Base-by-base conservation (phyloP, 2,888 invertebrate species). In the Allophyes oxyacanthae region DNA sequence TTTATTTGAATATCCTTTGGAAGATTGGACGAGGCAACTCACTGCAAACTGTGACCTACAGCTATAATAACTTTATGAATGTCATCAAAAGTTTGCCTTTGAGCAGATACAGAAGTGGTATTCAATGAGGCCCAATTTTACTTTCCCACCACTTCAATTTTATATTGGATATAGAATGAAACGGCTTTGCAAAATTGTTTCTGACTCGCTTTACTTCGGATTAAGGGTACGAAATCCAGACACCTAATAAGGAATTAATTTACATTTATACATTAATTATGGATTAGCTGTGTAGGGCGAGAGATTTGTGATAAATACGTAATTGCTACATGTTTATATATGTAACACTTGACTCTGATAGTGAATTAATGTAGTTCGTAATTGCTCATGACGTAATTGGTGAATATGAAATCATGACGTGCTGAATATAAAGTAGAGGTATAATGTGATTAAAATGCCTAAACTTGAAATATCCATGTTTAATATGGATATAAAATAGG, bases 231-330 rank as follows among this genome's bases (percentile, higher is more conserved):
- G 2, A 38, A 46, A 44, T 44, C 45, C n/a, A 11, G 9, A 10
- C 15, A 25, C 3, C n/a, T 26, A 56, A 30, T 50, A 40, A 34
- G n/a, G 26, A 49, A 65, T 48, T 41, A 34, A 69, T 64, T 65
- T 52, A 38, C 60, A 64, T 53, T 38, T 11, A 42, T 15, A 34
- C 15, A 45, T 59, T 34, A 42, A 52, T 55, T 45, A 54, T 20
- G 25, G 11, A 54, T 49, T 14, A 49, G 32, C 11, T 8, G 14
- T 59, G 20, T 52, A 52, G 25, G 9, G 33, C 11, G 30, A 36
- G 7, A 33, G 40, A 56, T 53, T 53, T 32, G 9, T 15, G 34
- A 48, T 45, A 30, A 49, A 20, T 51, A 50, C n/a, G 36, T 55
- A 55, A 64, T 52, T 42, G 6, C 14, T 25, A 54, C 11, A 30